Conservation (phyloP, 2,888 invertebrate species). For the Hermaeophaga mercurialis region DNA sequence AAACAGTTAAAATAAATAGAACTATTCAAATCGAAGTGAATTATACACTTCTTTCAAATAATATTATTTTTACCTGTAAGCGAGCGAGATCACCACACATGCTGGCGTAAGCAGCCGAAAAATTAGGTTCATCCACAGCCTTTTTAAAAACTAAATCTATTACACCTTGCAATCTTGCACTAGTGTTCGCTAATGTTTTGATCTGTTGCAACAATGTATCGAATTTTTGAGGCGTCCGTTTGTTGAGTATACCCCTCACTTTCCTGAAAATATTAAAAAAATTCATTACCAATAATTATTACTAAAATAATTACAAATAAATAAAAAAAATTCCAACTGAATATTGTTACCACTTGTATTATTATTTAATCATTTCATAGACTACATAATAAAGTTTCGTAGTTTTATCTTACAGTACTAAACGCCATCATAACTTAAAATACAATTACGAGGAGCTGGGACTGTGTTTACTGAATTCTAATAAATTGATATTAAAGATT, state of each 20-base stretch:
- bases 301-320: conserved; percentile 55
- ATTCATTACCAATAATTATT: conserved; percentile 87
- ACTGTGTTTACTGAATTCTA: no score
- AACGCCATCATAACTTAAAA: conserved; percentile 25
- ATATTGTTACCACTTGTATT: conserved; percentile 29
- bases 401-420: conserved; percentile 28
- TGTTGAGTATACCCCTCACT: conserved; percentile 88
- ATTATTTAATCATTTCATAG: conserved; percentile 18
- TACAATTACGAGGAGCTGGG: conserved; percentile 25
- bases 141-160: conserved; percentile 79
- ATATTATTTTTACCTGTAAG: conserved; percentile 63
- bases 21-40: not conserved
- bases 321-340: conserved; percentile 12
- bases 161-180: conserved; percentile 68
- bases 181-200: conserved; percentile 74
- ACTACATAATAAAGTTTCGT: conserved; percentile 28
- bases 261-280: conserved; percentile 61
- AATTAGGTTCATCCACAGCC: conserved; percentile 92
- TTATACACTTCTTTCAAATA: not conserved
- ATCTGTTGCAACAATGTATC: conserved; percentile 80
- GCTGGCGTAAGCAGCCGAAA: conserved; percentile 89
- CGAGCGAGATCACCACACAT: conserved; percentile 76
- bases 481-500: no score
- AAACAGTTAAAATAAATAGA: not conserved
- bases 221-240: conserved; percentile 94